Base-by-base conservation (phyloP, 2,113 vertebrate species). In the Labrus mixtus region DNA sequence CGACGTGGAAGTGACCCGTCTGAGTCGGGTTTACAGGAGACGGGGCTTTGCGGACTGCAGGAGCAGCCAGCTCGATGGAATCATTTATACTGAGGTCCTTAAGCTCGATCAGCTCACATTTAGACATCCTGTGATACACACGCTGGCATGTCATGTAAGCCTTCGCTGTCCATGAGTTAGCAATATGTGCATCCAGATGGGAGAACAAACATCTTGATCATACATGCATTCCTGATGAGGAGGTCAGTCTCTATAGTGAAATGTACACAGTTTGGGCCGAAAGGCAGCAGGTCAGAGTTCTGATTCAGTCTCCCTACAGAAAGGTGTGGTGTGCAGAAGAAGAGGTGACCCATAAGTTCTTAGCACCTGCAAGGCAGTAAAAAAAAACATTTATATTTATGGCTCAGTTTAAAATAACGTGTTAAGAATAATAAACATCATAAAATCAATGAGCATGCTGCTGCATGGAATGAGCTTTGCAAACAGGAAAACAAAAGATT, bases 61-160 rank as follows among this genome's bases (percentile, higher is more conserved):
- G 87, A 23, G 92, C 76, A 1, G 91, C 91, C 59, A 95, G 84
- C 72, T 95, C 94, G 1, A 95, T 95, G 41, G 92, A 61, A 71
- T 95, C 94, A 45, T 73, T 85, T 1, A 94, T 77, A 37, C 94
- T 92, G 61, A 95, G 91, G 76, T 94, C 93, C 84, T 90, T 91
- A 61, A 94, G 94, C 81, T 96, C 95, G 7, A 96, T 96, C 76
- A 95, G 91, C 86, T 96, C 95, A 87, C 92, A 92, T 77, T 90
- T 91, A 58, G 93, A 90, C 94, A 94, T 95, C 23, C 71, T 93
- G 75, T 39, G 43, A 79, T 56, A 16, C 41, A 56, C 23, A 69
- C 29, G 65, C 81, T 51, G 76, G 80, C 74, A 84, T 86, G 78
- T 84, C 84, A 82, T 19, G 50, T 23, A 19, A 73, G 25, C 56